phyloP scores from a whole-genome alignment of 1,140 invertebrate genomes.

The Anastrepha obliqua region DNA sequence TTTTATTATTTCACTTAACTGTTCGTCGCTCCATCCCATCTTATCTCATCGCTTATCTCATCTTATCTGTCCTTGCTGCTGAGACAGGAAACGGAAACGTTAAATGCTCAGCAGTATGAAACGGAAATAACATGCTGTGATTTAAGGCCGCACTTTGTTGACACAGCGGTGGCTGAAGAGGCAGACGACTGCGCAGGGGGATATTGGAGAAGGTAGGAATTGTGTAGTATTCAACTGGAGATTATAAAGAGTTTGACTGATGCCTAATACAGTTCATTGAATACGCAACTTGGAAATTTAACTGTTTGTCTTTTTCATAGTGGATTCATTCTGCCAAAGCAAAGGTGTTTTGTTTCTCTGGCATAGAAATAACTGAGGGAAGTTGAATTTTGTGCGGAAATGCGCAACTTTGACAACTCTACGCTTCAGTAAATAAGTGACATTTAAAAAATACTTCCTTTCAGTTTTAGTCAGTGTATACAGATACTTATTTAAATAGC shows the following conservation, averaged over 20 bases:
- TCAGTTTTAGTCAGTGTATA: no score
- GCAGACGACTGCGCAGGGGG: background rate
- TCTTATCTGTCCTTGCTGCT: constrained; percentile 27
- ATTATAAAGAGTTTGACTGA: background rate
- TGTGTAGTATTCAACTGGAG: background rate
- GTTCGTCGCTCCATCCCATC: background rate
- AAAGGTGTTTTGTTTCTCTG: background rate
- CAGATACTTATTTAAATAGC: no score
- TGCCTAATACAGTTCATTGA: constrained; percentile 23
- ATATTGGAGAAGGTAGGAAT: background rate
- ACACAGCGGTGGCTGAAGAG: background rate
- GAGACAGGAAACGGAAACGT: constrained; percentile 63
- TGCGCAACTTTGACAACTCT: background rate
- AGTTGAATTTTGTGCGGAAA: constrained; percentile 14
- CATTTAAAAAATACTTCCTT: no score
- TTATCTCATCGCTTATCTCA: constrained; percentile 6
- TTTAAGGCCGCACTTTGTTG: constrained; percentile 72
- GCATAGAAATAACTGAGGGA: background rate
- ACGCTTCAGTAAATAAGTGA: background rate
- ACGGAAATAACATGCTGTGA: constrained; percentile 73
- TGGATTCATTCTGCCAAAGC: background rate
- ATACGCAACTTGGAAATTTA: constrained; percentile 20
- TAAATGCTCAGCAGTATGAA: constrained; percentile 61
- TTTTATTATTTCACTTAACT: constrained; percentile 13
- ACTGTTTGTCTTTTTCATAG: background rate